Evolutionary conservation across 1,140 invertebrate species (phyloP).

Genomic region (Drosophila repletoides): DNA sequence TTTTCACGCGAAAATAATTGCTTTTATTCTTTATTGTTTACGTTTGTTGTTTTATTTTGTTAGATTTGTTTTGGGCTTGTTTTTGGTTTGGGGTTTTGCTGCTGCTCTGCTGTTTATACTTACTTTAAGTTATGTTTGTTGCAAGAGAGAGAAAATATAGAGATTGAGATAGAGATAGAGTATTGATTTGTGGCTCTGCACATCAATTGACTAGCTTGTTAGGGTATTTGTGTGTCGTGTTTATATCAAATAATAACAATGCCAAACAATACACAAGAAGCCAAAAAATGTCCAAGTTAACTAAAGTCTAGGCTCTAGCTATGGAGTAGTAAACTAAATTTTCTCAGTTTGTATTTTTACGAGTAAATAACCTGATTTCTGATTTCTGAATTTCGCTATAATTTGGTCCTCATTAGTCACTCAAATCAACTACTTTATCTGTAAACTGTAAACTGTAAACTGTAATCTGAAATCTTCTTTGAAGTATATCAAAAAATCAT

Average conservation of each 20-base stretch:
- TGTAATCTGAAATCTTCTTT: slow-evolving; percentile 17
- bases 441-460: neutral
- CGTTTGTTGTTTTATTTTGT: slow-evolving; percentile 42
- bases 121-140: slow-evolving; percentile 44
- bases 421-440: slow-evolving; percentile 47
- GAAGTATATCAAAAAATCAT: slow-evolving; percentile 19
- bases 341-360: slow-evolving; percentile 9
- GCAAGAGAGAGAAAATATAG: too few relatives aligned
- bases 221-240: slow-evolving; percentile 39
- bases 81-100: slow-evolving; percentile 7
- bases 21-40: slow-evolving; percentile 70
- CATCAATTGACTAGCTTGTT: slow-evolving; percentile 72
- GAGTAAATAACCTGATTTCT: slow-evolving; percentile 51
- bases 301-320: slow-evolving; percentile 10
- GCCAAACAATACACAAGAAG: slow-evolving; percentile 60
- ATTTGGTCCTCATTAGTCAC: slow-evolving; percentile 72
- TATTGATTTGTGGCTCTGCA: slow-evolving; percentile 58
- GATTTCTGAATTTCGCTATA: slow-evolving; percentile 63
- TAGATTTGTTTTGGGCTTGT: slow-evolving; percentile 26
- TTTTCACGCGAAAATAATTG: slow-evolving; percentile 69
- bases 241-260: slow-evolving; percentile 35
- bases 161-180: slow-evolving; percentile 43
- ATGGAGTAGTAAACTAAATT: neutral
- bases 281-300: slow-evolving; percentile 40
- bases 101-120: slow-evolving; percentile 32